Conservation (phyloP, 2,113 vertebrate genomes). For the Diglossa brunneiventris region DNA sequence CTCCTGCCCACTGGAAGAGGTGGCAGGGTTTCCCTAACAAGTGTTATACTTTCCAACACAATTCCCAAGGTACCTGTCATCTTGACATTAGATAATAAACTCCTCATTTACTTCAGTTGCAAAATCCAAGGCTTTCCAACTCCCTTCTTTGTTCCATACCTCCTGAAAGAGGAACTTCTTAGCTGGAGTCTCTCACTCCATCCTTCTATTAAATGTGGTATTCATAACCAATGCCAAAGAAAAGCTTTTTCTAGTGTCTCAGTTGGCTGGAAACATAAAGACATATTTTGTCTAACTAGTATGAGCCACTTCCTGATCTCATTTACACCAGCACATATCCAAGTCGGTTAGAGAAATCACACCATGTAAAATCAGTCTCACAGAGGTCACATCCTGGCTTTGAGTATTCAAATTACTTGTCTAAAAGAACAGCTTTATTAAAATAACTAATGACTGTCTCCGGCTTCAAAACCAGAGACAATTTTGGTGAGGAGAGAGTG, state of each 20-base stretch:
- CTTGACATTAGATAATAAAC: background rate
- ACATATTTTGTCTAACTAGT: background rate
- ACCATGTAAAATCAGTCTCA: background rate
- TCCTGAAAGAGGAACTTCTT: background rate
- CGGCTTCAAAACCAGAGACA: background rate
- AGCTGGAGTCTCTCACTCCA: background rate
- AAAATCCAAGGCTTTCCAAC: conserved; percentile 8
- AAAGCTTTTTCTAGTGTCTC: conserved; percentile 9
- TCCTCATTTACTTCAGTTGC: background rate
- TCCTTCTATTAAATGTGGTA: background rate
- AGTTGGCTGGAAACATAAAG: conserved; percentile 18
- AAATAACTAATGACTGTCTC: background rate
- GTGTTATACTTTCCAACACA: background rate
- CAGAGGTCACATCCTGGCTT: background rate
- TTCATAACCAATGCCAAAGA: conserved; percentile 19
- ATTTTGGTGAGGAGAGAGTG: background rate
- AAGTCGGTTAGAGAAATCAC: background rate
- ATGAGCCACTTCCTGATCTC: conserved; percentile 38
- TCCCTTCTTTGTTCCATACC: background rate
- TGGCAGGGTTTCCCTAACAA: background rate
- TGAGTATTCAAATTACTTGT: background rate
- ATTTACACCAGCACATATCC: conserved; percentile 3
- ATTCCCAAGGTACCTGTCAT: background rate
- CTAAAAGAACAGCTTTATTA: conserved; percentile 6
- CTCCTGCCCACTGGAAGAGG: background rate